phyloP scores from a whole-genome alignment of 2,797 vertebrate species.

The Sebastes dallii region DNA sequence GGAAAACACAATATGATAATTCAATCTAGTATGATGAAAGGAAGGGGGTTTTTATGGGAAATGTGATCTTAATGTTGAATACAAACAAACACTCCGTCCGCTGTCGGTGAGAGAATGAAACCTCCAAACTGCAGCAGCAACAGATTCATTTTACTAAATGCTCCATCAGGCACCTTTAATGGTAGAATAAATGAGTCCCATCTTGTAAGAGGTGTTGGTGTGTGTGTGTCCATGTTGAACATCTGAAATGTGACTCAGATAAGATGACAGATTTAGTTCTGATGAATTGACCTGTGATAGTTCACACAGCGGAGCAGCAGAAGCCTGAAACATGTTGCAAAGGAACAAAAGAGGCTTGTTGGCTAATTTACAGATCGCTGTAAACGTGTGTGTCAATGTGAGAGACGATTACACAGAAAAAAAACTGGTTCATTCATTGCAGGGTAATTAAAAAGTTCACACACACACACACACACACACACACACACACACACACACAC shows the following conservation, averaged over 20 bases:
- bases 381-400: neutral
- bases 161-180: neutral
- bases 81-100: neutral
- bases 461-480: constrained; percentile 1
- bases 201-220: neutral
- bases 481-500: neutral
- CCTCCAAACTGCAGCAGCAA: neutral
- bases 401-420: neutral
- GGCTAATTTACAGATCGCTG: neutral
- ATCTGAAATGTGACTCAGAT: neutral
- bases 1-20: neutral
- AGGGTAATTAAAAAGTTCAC: constrained; percentile 28
- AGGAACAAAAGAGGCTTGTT: neutral
- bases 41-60: neutral
- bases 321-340: neutral
- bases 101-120: neutral
- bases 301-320: neutral
- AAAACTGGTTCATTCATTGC: constrained; percentile 16
- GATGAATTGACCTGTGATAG: neutral
- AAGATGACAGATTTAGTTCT: neutral
- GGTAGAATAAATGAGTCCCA: neutral
- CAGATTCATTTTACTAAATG: neutral
- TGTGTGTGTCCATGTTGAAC: neutral
- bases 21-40: neutral
- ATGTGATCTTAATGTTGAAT: neutral